phyloP scores from a whole-genome alignment of 2,113 vertebrate genomes.

The Mormoops blainvillei region DNA sequence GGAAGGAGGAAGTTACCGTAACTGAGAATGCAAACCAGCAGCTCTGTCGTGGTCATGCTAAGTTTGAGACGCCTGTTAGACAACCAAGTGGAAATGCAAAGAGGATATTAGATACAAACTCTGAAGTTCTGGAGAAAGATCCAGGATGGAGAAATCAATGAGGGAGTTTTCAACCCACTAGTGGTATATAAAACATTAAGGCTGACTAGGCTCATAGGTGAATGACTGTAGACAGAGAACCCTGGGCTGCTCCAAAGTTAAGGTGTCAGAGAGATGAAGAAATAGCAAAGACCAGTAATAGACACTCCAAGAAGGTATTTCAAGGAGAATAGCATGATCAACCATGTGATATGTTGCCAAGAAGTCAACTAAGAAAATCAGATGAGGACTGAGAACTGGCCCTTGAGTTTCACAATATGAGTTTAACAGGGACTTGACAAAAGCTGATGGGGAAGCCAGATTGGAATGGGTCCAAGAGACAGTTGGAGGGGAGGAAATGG shows the following conservation, averaged over 20 bases:
- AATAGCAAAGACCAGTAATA: not conserved
- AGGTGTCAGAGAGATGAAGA: not conserved
- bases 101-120: not conserved
- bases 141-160: not conserved
- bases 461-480: not conserved
- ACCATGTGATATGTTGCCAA: not conserved
- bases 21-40: not conserved
- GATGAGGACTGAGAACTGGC: not conserved
- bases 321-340: not conserved
- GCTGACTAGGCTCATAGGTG: not conserved
- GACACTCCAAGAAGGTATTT: not conserved
- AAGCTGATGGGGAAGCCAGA: not conserved
- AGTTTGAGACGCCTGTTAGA: not conserved
- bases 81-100: not conserved
- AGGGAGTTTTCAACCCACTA: not conserved
- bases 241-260: not conserved
- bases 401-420: not conserved
- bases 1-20: not conserved
- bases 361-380: not conserved
- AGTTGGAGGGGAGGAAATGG: not conserved
- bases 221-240: not conserved
- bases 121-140: not conserved
- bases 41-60: not conserved
- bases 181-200: not conserved
- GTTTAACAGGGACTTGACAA: not conserved